Base-by-base conservation (phyloP, 2,888 invertebrate species). In the Scaptodrosophila latifasciaeformis region DNA sequence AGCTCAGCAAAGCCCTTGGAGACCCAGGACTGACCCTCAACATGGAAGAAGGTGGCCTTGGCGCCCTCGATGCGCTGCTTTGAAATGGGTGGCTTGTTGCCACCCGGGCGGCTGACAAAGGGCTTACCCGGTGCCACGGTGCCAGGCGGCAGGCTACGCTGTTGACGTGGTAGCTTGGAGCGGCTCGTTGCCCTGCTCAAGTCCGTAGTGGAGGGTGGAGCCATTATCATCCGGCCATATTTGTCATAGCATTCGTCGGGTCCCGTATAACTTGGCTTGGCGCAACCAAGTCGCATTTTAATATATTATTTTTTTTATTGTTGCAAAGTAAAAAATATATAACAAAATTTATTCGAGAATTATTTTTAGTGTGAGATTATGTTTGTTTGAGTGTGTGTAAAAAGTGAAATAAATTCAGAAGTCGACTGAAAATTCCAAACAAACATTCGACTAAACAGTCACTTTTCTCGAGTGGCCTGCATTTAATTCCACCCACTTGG, bases 121-220 rank as follows among this genome's bases (percentile, higher is more conserved):
- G 10, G 15, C 7, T 18, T 15, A 12, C 13, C 24, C n/a, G 67
- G 65, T 5, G 61, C 43, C 7, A 57, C 49, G 0, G 71, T 77
- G 34, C 71, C 78, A 4, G 78, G 71, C 1, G 78, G 78, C 10
- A 77, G n/a, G n/a, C n/a, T n/a, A n/a, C n/a, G n/a, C n/a, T n/a
- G 19, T 0, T 31, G 9, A 1, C 61, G 61, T 1, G 5, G 10
- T 42, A 2, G 12, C 15, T 13, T 29, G 24, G n/a, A n/a, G n/a
- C 13, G 27, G 6, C 9, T 13, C 24, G n/a, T 27, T 35, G 52
- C 40, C 44, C 35, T 50, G 50, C 39, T 64, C 65, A 49, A 44
- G 51, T 40, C n/a, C n/a, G n/a, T n/a, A n/a, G n/a, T n/a, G n/a
- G n/a, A n/a, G n/a, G n/a, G n/a, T n/a, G n/a, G n/a, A n/a, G n/a